Base-by-base conservation (phyloP, 2,797 vertebrate genomes). In the Hemibagrus guttatus region DNA sequence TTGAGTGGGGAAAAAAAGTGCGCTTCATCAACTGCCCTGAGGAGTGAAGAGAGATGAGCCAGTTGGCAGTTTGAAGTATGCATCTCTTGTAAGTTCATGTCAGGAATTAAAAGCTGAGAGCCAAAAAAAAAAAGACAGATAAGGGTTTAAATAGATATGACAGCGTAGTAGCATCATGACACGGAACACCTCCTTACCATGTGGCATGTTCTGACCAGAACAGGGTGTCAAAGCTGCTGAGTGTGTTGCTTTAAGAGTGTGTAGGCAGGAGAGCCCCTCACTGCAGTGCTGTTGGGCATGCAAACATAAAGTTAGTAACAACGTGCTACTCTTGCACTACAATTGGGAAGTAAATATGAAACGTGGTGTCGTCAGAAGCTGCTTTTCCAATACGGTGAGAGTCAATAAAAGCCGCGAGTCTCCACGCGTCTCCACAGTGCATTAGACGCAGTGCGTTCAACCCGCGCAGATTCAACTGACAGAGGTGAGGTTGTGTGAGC, bases 241-340 rank as follows among this genome's bases (percentile, higher is more conserved):
- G 69, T 68, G 89, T 95, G 95, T 95, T 90, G 90, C 95, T 96
- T 96, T 96, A 96, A 96, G 95, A 95, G 92, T 93, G 93, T 89
- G 69, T 93, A 94, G 94, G 94, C 94, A 94, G 94, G 93, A 93
- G 93, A 95, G 94, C 90, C 93, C 91, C 91, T 89, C 91, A 91
- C 93, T 94, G 94, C 94, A 94, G 93, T 93, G 88, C 93, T 93
- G 90, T 90, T 88, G 94, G 92, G 92, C 19, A 94, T 93, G 94
- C 94, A 94, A 95, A 95, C 94, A 95, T 94, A 95, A 94, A 95
- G 95, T 94, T 94, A 95, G 95, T 92, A 92, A 94, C 95, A 95
- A 93, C 93, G 94, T 95, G 95, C 94, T 94, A 91, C 89, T 90
- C n/a, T 91, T 92, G 90, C 94, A 92, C 92, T 89, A 93, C 93